Conservation (phyloP, 2,888 invertebrate genomes). For the Arge pagana region DNA sequence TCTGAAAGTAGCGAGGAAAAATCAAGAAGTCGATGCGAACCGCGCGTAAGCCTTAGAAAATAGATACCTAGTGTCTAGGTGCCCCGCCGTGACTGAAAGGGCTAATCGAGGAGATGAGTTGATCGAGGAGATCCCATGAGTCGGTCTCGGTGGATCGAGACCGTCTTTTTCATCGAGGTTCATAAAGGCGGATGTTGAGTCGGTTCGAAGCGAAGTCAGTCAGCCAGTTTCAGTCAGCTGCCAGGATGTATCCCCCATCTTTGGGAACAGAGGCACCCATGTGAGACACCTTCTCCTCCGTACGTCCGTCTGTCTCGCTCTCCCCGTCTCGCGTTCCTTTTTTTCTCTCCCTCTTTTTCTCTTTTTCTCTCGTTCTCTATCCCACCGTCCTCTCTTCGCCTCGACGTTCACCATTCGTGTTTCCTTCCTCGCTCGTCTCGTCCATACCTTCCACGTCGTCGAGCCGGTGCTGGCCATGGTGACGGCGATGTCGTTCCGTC, state of each 20-base stretch:
- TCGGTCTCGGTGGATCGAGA: not conserved
- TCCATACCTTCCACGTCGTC: too few relatives aligned
- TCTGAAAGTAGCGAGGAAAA: too few relatives aligned
- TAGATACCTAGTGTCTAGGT: too few relatives aligned
- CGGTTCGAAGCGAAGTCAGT: conserved; percentile 57
- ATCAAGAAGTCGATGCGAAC: too few relatives aligned
- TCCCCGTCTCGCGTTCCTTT: conserved; percentile 9
- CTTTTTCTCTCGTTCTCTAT: conserved; percentile 15
- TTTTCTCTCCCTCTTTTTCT: conserved; percentile 10
- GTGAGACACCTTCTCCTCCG: conserved; percentile 57
- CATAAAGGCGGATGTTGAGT: conserved; percentile 59
- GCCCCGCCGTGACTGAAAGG: too few relatives aligned
- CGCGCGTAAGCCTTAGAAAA: too few relatives aligned
- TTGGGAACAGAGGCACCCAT: conserved; percentile 56
- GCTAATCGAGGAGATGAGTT: too few relatives aligned
- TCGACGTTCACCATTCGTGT: not conserved
- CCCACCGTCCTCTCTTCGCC: conserved; percentile 37
- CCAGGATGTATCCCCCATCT: conserved; percentile 59
- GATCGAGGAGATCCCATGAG: conserved; percentile 12
- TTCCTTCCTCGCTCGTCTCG: conserved; percentile 32
- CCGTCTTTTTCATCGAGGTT: conserved; percentile 43
- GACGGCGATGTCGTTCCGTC: too few relatives aligned
- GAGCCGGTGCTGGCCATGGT: too few relatives aligned
- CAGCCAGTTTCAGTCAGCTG: conserved; percentile 58
- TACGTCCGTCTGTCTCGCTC: conserved; percentile 9